Evolutionary conservation across 2,797 vertebrate genomes (phyloP).

Genomic region (Echiichthys vipera): DNA sequence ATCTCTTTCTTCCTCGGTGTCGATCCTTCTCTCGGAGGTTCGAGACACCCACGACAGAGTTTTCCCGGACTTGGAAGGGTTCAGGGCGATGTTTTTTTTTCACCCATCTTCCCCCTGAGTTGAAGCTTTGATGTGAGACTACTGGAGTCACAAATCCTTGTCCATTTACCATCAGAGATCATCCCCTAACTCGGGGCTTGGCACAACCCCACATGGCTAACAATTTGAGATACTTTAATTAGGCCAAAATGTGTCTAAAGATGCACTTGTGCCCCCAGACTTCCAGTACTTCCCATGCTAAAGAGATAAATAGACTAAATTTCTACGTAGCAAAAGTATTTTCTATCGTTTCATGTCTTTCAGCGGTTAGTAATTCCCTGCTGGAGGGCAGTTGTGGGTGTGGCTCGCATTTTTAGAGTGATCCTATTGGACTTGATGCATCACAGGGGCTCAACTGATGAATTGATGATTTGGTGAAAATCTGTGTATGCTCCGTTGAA

Average conservation of each 20-base stretch:
- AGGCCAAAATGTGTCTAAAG: slow-evolving; percentile 82
- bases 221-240: slow-evolving; percentile 82
- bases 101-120: slow-evolving; percentile 65
- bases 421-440: slow-evolving; percentile 27
- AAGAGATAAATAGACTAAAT: slow-evolving; percentile 76
- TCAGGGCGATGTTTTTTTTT: slow-evolving; percentile 58
- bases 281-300: slow-evolving; percentile 59
- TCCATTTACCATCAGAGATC: slow-evolving; percentile 82
- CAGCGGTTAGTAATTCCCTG: slow-evolving; percentile 58
- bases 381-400: slow-evolving; percentile 58
- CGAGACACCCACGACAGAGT: slow-evolving; percentile 63
- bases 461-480: slow-evolving; percentile 42
- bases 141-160: slow-evolving; percentile 80
- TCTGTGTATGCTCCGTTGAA: not conserved
- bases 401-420: slow-evolving; percentile 36
- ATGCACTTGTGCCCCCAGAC: slow-evolving; percentile 70
- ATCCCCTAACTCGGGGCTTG: slow-evolving; percentile 74
- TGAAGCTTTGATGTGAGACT: slow-evolving; percentile 81
- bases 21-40: slow-evolving; percentile 50
- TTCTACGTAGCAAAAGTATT: slow-evolving; percentile 61
- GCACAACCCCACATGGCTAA: slow-evolving; percentile 77
- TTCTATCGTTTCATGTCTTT: slow-evolving; percentile 66
- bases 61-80: slow-evolving; percentile 75
- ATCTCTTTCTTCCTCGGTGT: slow-evolving; percentile 33
- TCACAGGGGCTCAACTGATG: slow-evolving; percentile 45